These are phyloP conservation scores for Temnothorax nylanderi DNA, from an alignment of 1,140 invertebrate genomes.

Conservation along the genomic window DNA sequence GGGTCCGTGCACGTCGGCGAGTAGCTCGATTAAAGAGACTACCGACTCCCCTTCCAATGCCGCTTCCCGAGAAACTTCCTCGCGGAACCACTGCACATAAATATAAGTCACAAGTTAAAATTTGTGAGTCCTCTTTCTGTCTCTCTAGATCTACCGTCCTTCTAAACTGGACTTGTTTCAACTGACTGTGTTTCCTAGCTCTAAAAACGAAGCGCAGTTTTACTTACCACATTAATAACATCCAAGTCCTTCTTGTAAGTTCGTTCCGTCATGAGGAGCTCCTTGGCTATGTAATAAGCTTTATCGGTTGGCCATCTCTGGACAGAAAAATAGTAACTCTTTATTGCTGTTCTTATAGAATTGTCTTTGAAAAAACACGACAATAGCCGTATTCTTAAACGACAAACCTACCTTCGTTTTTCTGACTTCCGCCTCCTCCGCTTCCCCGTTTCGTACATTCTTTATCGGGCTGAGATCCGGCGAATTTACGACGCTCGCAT, in stretches of 20 bases:
- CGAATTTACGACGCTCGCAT: conserved; percentile 74
- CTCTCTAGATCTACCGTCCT: background rate
- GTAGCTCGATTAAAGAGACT: conserved; percentile 88
- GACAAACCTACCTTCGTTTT: conserved; percentile 78
- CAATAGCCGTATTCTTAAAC: background rate
- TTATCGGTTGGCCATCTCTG: conserved; percentile 91
- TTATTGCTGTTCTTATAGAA: background rate
- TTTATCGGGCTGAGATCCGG: conserved; percentile 80
- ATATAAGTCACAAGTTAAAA: conserved; percentile 64
- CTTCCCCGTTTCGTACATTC: conserved; percentile 76
- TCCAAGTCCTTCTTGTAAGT: conserved; percentile 98
- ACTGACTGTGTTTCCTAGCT: background rate
- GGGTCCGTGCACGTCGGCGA: conserved; percentile 89
- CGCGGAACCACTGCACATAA: conserved; percentile 88
- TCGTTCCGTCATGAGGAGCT: conserved; percentile 97
- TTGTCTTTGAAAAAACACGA: background rate
- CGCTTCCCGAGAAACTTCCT: conserved; percentile 89
- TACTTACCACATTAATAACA: conserved; percentile 93
- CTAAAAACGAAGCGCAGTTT: background rate
- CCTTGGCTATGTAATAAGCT: conserved; percentile 97
- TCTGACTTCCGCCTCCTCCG: conserved; percentile 78
- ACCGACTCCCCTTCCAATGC: conserved; percentile 86
- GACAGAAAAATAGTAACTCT: conserved; percentile 67
- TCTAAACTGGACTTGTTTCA: background rate
- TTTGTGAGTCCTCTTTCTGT: background rate